Percentiles rank a stretch among this genome's conserved stretches.
Evolutionary conservation across 2,113 vertebrate species (phyloP).

Genomic region (Pyrgilauda ruficollis): DNA sequence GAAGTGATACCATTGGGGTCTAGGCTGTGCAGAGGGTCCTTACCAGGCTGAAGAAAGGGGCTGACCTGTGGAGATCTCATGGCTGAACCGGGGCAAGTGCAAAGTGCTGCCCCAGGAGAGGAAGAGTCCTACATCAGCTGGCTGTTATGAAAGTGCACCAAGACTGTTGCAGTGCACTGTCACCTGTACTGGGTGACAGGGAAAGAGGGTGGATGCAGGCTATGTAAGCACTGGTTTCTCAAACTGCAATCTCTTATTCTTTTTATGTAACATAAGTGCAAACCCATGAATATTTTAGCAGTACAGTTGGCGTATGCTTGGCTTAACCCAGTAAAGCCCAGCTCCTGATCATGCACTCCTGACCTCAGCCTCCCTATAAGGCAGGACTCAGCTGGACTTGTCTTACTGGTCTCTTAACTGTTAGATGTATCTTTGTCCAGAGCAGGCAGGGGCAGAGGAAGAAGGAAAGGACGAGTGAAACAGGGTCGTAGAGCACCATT

Average conservation of each 20-base stretch:
- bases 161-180: background rate
- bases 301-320: background rate
- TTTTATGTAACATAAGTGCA: background rate
- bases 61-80: background rate
- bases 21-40: background rate
- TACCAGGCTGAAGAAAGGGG: background rate
- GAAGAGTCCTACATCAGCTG: background rate
- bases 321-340: background rate
- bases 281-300: slow-evolving; percentile 30
- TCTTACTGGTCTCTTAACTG: background rate
- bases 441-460: background rate
- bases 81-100: background rate
- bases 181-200: background rate
- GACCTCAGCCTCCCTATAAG: background rate
- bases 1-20: background rate
- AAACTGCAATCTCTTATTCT: background rate
- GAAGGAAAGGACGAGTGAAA: background rate
- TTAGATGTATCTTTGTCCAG: background rate
- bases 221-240: background rate
- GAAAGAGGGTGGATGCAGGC: background rate
- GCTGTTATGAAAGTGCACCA: background rate
- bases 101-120: background rate
- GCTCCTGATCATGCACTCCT: background rate
- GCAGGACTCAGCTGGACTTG: background rate
- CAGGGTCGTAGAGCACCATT: background rate